Conservation (phyloP, 2,888 invertebrate genomes). For the Acrocyrtus sp. region DNA sequence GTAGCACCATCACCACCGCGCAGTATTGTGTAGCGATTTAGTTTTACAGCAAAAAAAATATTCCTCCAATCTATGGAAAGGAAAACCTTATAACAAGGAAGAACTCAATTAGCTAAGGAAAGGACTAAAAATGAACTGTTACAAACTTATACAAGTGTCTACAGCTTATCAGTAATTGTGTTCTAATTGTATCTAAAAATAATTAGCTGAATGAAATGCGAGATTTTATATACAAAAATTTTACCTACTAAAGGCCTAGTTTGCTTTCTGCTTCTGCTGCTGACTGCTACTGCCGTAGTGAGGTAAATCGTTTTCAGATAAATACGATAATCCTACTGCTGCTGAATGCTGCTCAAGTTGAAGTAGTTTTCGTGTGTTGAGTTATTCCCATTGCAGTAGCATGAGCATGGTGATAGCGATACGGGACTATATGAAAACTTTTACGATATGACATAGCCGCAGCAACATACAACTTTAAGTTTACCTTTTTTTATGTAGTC, state of each 20-base stretch:
- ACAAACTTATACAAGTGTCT: too few relatives aligned
- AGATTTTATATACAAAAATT: too few relatives aligned
- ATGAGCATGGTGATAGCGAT: background rate
- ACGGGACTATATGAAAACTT: too few relatives aligned
- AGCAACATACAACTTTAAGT: too few relatives aligned
- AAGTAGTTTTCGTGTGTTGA: background rate
- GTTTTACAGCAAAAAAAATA: too few relatives aligned
- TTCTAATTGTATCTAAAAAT: conserved; percentile 2
- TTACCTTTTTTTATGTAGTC: background rate
- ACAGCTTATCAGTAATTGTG: too few relatives aligned
- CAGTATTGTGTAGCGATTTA: too few relatives aligned
- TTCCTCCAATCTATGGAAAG: too few relatives aligned
- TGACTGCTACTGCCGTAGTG: conserved; percentile 23
- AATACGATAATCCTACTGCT: background rate
- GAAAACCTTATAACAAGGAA: background rate
- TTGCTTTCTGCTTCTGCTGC: conserved; percentile 15
- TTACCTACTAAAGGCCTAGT: conserved; percentile 38
- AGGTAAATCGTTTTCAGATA: too few relatives aligned
- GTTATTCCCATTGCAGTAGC: background rate
- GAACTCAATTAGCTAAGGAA: background rate
- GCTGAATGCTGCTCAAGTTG: conserved; percentile 3
- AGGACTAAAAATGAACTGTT: too few relatives aligned
- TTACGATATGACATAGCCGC: too few relatives aligned
- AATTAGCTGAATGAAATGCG: background rate
- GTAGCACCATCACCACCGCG: too few relatives aligned